Evolutionary conservation across 2,797 vertebrate species (phyloP).

Genomic region (Cirrhinus mrigala): DNA sequence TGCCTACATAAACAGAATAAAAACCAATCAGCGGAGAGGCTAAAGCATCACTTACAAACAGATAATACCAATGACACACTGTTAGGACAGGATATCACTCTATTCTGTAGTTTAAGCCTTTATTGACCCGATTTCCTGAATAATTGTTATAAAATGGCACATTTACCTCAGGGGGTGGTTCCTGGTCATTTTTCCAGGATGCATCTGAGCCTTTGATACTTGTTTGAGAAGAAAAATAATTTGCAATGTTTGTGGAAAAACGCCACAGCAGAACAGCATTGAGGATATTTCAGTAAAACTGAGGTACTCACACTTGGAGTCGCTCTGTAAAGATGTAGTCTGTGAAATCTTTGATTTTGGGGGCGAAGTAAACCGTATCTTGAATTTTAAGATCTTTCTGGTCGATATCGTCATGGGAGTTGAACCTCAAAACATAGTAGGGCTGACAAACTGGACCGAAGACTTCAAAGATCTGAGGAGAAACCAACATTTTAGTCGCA

Average conservation of each 20-base stretch:
- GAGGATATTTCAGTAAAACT: not conserved
- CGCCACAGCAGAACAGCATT: not conserved
- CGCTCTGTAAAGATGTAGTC: constrained; percentile 89
- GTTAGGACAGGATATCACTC: not conserved
- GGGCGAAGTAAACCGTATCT: constrained; percentile 86
- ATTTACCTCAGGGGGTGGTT: constrained; percentile 89
- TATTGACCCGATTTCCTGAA: constrained; percentile 7
- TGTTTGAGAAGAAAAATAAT: not conserved
- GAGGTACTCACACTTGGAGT: constrained; percentile 83
- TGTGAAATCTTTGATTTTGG: constrained; percentile 87
- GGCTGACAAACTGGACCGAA: constrained; percentile 93
- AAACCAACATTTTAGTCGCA: not conserved
- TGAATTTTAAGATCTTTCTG: constrained; percentile 81
- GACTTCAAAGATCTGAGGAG: constrained; percentile 89
- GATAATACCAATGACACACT: not conserved
- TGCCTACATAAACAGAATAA: constrained; percentile 71
- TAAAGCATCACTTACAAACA: not conserved
- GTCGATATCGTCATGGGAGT: constrained; percentile 82
- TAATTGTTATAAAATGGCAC: not conserved
- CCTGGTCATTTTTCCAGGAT: constrained; percentile 95
- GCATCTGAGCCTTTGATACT: constrained; percentile 93
- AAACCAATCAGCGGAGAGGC: constrained; percentile 8
- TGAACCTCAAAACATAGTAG: constrained; percentile 90
- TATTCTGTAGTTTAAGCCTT: constrained; percentile 17
- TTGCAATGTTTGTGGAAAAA: not conserved